These are phyloP conservation scores for Bombylius major DNA, from an alignment of 2,888 invertebrate species.

Conservation along the genomic window DNA sequence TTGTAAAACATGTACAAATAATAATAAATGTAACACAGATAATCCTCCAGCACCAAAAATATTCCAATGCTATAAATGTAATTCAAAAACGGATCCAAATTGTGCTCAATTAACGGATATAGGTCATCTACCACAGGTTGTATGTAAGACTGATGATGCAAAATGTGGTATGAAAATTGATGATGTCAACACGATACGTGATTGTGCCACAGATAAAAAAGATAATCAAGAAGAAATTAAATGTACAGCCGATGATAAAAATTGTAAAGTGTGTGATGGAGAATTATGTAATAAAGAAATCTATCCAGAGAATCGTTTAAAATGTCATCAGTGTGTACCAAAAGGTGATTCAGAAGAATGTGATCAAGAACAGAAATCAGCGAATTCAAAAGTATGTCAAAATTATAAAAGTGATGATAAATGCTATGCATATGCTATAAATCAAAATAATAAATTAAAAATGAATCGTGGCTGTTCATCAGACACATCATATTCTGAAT, in stretches of 20 bases:
- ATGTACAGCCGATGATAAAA: background rate
- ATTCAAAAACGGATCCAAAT: constrained; percentile 2
- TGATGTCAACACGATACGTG: constrained; percentile 18
- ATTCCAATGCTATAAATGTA: constrained; percentile 3
- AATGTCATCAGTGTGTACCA: constrained; percentile 25
- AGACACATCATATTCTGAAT: constrained; percentile 19
- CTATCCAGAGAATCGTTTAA: constrained; percentile 22
- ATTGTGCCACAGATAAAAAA: constrained; percentile 15
- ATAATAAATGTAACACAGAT: background rate
- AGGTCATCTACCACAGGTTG: background rate
- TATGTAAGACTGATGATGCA: background rate
- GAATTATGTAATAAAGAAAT: constrained; percentile 25
- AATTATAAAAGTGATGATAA: constrained; percentile 9
- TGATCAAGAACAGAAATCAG: constrained; percentile 1
- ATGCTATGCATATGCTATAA: constrained; percentile 24
- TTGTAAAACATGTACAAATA: background rate
- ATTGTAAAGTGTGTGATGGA: constrained; percentile 20
- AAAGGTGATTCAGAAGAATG: constrained; percentile 8
- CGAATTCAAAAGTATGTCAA: constrained; percentile 17
- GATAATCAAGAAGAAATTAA: constrained; percentile 1
- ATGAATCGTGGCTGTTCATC: constrained; percentile 27
- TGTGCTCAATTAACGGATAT: constrained; percentile 2
- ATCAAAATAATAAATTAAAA: constrained; percentile 4
- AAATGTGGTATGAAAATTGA: background rate
- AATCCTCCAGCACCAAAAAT: background rate